Evolutionary conservation across 53 echinoderm and acorn worm species (phyloP).

Genomic region (Arbacia lixula): DNA sequence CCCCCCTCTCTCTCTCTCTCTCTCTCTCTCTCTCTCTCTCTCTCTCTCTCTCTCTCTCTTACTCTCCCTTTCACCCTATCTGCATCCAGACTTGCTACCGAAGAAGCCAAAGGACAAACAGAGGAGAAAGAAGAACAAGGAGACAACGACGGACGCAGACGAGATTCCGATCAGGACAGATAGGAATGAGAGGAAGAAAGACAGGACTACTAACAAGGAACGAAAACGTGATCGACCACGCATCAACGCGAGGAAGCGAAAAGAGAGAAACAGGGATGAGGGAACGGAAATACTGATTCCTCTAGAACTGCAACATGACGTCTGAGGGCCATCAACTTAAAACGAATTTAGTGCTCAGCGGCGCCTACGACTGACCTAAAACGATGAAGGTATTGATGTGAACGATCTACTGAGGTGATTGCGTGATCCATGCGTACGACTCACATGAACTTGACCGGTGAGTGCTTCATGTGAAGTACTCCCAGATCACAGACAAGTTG

Average conservation of each 20-base stretch:
- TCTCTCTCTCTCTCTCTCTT: background rate
- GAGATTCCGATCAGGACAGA: background rate
- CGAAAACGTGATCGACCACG: slow-evolving; percentile 9
- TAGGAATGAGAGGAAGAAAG: background rate
- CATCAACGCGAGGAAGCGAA: background rate
- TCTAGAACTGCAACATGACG: no score
- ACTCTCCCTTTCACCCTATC: background rate
- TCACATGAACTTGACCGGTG: no score
- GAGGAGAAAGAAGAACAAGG: slow-evolving; percentile 12
- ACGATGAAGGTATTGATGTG: no score
- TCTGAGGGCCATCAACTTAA: no score
- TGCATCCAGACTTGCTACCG: background rate
- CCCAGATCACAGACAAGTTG: no score
- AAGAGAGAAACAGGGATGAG: background rate
- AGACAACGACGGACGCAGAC: no score
- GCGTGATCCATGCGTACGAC: no score
- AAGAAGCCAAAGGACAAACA: slow-evolving; percentile 9
- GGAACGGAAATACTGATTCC: no score
- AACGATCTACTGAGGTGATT: no score
- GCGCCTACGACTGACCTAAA: no score
- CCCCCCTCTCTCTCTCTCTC: background rate
- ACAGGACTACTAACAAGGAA: slow-evolving; percentile 11
- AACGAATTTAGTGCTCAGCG: no score
- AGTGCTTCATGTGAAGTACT: no score
- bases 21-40: background rate